Percentiles rank a stretch among this genome's conserved stretches.
Evolutionary conservation across 2,113 vertebrate genomes (phyloP).

Genomic region (Vimba vimba): DNA sequence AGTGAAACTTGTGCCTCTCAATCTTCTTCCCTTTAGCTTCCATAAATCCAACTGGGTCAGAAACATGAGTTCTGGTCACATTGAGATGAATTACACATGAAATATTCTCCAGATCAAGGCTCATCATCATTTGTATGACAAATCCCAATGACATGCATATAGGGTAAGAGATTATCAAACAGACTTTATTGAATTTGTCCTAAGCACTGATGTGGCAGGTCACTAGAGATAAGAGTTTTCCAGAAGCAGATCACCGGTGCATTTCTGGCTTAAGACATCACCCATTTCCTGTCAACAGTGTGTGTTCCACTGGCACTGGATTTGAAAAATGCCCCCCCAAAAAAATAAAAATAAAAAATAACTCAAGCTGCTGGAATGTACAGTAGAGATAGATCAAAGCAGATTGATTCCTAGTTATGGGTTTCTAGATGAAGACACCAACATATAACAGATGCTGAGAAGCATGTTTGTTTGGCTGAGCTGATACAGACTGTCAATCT

Average conservation of each 20-base stretch:
- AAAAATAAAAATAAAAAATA: not conserved
- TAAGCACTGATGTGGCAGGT: not conserved
- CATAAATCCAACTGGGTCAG: not conserved
- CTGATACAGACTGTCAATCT: slow-evolving; percentile 33
- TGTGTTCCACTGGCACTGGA: not conserved
- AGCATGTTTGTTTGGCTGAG: slow-evolving; percentile 37
- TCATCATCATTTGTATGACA: not conserved
- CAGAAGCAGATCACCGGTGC: slow-evolving; percentile 14
- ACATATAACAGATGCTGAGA: slow-evolving; percentile 31
- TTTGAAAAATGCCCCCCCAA: not conserved
- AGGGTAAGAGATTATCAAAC: not conserved
- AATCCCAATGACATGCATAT: not conserved
- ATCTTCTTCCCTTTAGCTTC: not conserved
- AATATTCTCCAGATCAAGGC: not conserved
- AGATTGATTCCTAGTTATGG: slow-evolving; percentile 29
- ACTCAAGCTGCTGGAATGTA: not conserved
- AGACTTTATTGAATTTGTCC: not conserved
- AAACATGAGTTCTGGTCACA: not conserved
- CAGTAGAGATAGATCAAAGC: not conserved
- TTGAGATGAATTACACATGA: not conserved
- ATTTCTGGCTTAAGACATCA: slow-evolving; percentile 12
- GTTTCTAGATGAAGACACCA: slow-evolving; percentile 26
- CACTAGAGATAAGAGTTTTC: not conserved
- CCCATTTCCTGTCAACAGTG: not conserved
- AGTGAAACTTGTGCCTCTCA: no score